Percentiles rank a stretch among this genome's conserved stretches.
phyloP scores from a whole-genome alignment of 1,140 invertebrate species.

The Trachymyrmex cornetzi region DNA sequence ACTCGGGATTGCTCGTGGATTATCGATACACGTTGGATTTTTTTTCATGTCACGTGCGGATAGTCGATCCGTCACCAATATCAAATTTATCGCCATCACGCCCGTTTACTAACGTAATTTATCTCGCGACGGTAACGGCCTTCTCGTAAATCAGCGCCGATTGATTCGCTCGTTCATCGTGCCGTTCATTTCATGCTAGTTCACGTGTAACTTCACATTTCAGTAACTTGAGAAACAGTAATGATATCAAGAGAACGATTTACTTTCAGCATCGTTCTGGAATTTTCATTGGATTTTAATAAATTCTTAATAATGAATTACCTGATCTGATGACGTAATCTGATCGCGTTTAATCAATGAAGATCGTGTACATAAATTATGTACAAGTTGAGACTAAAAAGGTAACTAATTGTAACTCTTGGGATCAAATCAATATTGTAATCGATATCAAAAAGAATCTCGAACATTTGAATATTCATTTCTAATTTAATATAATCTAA shows the following conservation, averaged over 20 bases:
- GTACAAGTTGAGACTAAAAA: not conserved
- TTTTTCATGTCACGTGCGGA: slow-evolving; percentile 28
- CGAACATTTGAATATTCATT: not conserved
- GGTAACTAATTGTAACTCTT: not conserved
- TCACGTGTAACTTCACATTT: slow-evolving; percentile 13
- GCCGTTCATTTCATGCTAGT: slow-evolving; percentile 22
- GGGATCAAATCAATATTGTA: not conserved
- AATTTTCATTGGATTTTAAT: slow-evolving; percentile 13
- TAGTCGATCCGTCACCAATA: slow-evolving; percentile 49
- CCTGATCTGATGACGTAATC: too few relatives aligned
- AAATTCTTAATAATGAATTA: not conserved
- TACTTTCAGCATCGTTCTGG: not conserved
- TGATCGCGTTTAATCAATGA: not conserved
- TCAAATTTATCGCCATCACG: slow-evolving; percentile 53
- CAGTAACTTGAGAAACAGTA: slow-evolving; percentile 5
- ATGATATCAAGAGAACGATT: not conserved
- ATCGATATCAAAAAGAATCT: not conserved
- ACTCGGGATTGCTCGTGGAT: slow-evolving; percentile 21
- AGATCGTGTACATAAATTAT: not conserved
- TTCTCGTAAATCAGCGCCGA: slow-evolving; percentile 54
- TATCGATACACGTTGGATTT: slow-evolving; percentile 8
- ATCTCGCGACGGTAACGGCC: slow-evolving; percentile 42
- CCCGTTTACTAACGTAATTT: slow-evolving; percentile 53
- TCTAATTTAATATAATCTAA: not conserved
- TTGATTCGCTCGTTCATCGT: slow-evolving; percentile 26